A percentile compares a stretch with the other conserved stretches of the same genome.
Evolutionary conservation across 1,140 invertebrate species (phyloP).

Genomic region (Chlorops oryzae): DNA sequence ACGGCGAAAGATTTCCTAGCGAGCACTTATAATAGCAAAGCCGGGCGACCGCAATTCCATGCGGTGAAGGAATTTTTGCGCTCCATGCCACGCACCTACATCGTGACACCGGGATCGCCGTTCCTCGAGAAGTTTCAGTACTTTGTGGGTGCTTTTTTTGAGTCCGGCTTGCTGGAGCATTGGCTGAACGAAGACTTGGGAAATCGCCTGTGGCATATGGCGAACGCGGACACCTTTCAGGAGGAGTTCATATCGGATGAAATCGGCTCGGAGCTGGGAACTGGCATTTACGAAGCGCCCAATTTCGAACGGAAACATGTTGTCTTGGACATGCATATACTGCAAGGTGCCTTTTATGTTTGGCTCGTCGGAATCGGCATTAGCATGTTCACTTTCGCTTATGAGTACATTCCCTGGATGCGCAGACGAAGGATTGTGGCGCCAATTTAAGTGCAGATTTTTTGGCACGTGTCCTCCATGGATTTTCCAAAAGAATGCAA

Average conservation of each 20-base stretch:
- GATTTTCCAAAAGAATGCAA: too few relatives aligned
- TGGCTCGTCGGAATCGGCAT: conserved; percentile 27
- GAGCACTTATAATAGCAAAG: conserved; percentile 24
- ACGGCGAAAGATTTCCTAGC: conserved; percentile 31
- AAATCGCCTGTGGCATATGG: neutral
- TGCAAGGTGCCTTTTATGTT: conserved; percentile 34
- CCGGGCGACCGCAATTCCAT: conserved; percentile 30
- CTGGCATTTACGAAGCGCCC: too few relatives aligned
- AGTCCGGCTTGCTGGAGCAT: conserved; percentile 32
- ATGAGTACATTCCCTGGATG: conserved; percentile 18
- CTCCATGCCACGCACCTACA: conserved; percentile 34
- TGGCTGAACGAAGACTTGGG: conserved; percentile 29
- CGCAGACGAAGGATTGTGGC: neutral
- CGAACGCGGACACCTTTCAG: conserved; percentile 27
- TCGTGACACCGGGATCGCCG: conserved; percentile 31
- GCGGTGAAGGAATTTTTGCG: conserved; percentile 37
- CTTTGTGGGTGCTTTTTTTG: conserved; percentile 24
- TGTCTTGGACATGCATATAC: conserved; percentile 28
- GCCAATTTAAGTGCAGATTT: too few relatives aligned
- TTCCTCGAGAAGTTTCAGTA: conserved; percentile 35
- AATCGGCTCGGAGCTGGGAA: neutral
- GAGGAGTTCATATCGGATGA: conserved; percentile 22
- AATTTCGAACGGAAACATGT: conserved; percentile 20
- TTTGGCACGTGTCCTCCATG: too few relatives aligned
- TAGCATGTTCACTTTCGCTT: conserved; percentile 20